A percentile compares a stretch with the other conserved stretches of the same genome.
Evolutionary conservation across 2,888 invertebrate species (phyloP).

Genomic region (Physocephala rufipes): DNA sequence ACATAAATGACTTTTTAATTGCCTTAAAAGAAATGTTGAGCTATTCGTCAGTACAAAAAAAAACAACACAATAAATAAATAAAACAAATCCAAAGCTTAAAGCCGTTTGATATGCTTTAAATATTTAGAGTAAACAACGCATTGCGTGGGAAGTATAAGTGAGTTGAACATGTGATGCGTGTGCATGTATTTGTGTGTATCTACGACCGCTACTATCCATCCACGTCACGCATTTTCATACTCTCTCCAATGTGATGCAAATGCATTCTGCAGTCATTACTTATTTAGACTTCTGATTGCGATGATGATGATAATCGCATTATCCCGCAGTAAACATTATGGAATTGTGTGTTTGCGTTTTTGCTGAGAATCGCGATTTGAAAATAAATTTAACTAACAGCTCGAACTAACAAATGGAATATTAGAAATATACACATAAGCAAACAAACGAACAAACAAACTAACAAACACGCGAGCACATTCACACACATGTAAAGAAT

Average conservation of each 20-base stretch:
- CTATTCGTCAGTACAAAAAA: too few species aligned
- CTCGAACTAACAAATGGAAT: slow-evolving; percentile 26
- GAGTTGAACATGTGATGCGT: neutral
- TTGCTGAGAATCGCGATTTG: slow-evolving; percentile 30
- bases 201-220: slow-evolving; percentile 1
- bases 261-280: slow-evolving; percentile 28
- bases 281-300: slow-evolving; percentile 35
- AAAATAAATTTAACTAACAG: slow-evolving; percentile 38
- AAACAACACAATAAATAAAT: too few species aligned
- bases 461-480: slow-evolving; percentile 38
- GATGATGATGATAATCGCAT: slow-evolving; percentile 1
- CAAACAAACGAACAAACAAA: too few species aligned
- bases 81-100: too few species aligned
- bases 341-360: slow-evolving; percentile 29
- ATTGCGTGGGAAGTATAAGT: neutral
- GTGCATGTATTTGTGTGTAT: slow-evolving; percentile 23
- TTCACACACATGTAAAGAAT: slow-evolving; percentile 20
- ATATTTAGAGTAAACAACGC: too few species aligned
- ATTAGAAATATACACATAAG: too few species aligned
- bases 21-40: too few species aligned
- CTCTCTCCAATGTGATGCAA: slow-evolving; percentile 17
- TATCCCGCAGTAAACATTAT: neutral
- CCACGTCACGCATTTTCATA: slow-evolving; percentile 33
- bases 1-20: too few species aligned
- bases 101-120: too few species aligned